These are phyloP conservation scores for Malurus melanocephalus DNA, from an alignment of 2,113 vertebrate species.

Conservation along the genomic window DNA sequence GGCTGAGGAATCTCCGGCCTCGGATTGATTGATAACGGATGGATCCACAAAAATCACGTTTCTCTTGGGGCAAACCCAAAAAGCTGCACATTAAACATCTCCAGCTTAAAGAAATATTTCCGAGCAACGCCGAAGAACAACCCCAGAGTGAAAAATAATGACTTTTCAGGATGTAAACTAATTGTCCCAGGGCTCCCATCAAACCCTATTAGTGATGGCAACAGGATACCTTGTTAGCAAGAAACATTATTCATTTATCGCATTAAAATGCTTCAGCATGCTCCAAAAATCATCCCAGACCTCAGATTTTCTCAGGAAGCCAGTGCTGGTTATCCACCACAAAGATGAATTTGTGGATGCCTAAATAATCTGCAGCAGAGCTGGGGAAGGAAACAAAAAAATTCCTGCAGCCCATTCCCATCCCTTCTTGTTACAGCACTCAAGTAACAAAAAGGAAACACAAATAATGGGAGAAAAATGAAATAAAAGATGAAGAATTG, in stretches of 20 bases:
- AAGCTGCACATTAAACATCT: background rate
- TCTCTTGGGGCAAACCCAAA: background rate
- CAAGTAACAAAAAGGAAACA: background rate
- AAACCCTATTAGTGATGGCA: background rate
- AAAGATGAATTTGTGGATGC: background rate
- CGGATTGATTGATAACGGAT: background rate
- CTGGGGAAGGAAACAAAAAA: background rate
- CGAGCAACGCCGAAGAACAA: background rate
- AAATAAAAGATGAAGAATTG: background rate
- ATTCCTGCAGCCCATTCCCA: background rate
- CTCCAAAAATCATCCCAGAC: background rate
- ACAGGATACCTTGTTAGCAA: background rate
- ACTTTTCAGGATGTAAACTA: conserved; percentile 19
- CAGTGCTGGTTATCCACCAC: background rate
- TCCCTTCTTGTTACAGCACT: background rate
- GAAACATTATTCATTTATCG: background rate
- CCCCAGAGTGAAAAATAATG: background rate
- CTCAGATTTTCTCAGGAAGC: background rate
- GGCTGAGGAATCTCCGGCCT: background rate
- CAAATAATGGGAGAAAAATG: background rate
- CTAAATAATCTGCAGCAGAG: background rate
- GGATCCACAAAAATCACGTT: background rate
- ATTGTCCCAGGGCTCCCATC: conserved; percentile 26
- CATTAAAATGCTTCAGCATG: background rate
- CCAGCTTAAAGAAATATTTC: background rate